Conservation (phyloP, 1,140 invertebrate species). For the Eulimnadia texana region DNA sequence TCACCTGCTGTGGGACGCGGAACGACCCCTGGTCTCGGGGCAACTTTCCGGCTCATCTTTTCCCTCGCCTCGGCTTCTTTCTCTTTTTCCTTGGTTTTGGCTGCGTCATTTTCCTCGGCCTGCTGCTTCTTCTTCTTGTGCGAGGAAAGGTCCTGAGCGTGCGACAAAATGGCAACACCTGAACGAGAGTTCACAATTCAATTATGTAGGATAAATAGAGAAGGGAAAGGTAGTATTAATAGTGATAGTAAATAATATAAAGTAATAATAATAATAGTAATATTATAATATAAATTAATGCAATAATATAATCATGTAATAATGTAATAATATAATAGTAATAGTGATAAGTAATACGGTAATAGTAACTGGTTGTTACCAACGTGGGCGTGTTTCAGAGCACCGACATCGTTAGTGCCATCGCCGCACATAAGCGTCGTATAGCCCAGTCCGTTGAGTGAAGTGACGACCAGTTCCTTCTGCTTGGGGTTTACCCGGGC, state of each 20-base stretch:
- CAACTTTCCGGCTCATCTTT: background rate
- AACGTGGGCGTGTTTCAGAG: constrained; percentile 94
- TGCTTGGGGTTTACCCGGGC: constrained; percentile 91
- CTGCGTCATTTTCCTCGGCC: background rate
- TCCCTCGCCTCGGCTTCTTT: constrained; percentile 9
- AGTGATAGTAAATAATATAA: too few species aligned
- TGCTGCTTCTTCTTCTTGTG: constrained; percentile 5
- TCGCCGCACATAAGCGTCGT: constrained; percentile 98
- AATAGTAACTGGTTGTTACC: constrained; percentile 36
- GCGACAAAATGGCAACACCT: constrained; percentile 19
- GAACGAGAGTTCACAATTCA: background rate
- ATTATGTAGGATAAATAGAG: background rate
- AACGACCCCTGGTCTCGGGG: background rate
- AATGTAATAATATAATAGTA: background rate
- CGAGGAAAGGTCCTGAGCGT: background rate
- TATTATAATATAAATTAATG: background rate
- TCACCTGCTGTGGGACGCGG: background rate
- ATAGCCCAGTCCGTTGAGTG: constrained; percentile 73
- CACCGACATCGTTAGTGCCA: constrained; percentile 99
- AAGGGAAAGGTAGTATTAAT: too few species aligned
- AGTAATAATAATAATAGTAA: background rate
- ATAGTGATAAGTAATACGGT: background rate
- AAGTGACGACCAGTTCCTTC: constrained; percentile 87
- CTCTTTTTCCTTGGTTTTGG: constrained; percentile 5
- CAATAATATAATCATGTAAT: background rate